Conservation (phyloP, 2,888 invertebrate genomes). For the Tenthredo livida region DNA sequence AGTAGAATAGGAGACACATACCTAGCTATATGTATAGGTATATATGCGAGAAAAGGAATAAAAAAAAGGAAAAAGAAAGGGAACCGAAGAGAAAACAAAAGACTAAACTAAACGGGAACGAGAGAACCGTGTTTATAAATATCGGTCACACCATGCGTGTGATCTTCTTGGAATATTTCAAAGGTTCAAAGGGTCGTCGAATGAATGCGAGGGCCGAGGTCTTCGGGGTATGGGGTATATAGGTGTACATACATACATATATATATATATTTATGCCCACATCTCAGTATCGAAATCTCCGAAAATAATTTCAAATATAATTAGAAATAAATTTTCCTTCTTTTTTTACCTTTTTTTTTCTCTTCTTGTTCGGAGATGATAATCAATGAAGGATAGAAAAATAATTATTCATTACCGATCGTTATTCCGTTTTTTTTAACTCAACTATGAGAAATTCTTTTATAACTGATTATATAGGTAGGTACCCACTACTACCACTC, state of each 20-base stretch:
- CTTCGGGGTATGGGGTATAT: not conserved
- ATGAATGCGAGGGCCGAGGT: not conserved
- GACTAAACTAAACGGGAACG: not conserved
- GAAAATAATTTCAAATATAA: not conserved
- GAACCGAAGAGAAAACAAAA: slow-evolving; percentile 53
- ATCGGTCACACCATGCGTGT: slow-evolving; percentile 49
- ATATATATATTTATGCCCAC: not conserved
- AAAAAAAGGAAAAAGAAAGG: not conserved
- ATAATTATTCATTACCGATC: not conserved
- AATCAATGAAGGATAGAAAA: not conserved
- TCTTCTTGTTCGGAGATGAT: not conserved
- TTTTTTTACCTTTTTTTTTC: not conserved
- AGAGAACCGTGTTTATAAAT: slow-evolving; percentile 44
- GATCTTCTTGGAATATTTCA: slow-evolving; percentile 49
- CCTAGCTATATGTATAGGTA: not conserved
- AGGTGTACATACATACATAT: too few relatives aligned
- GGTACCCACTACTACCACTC: not conserved
- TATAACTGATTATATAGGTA: not conserved
- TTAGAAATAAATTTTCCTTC: not conserved
- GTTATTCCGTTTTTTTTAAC: not conserved
- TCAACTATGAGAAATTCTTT: not conserved
- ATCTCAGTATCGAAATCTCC: not conserved
- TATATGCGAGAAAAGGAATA: not conserved
- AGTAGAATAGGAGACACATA: slow-evolving; percentile 1
- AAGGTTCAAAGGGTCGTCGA: slow-evolving; percentile 44